Evolutionary conservation across 2,888 invertebrate species (phyloP).

Genomic region (Nycteola revayana): DNA sequence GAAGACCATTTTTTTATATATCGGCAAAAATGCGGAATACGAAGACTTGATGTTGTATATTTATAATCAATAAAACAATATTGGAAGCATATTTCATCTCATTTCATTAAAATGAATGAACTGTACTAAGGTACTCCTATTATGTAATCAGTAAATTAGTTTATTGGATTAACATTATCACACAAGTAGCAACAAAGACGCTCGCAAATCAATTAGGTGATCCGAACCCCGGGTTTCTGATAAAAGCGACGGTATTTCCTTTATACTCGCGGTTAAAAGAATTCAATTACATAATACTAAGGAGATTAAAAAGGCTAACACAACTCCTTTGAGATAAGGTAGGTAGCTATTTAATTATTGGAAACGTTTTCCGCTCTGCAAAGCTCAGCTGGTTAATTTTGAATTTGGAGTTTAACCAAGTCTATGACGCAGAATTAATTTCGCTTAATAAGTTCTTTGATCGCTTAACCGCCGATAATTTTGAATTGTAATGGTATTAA

Average conservation of each 20-base stretch:
- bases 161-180: conserved; percentile 40
- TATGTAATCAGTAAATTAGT: conserved; percentile 15
- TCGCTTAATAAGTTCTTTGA: conserved; percentile 36
- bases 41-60: no score
- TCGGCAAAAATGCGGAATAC: no score
- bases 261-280: conserved; percentile 73
- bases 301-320: conserved; percentile 74
- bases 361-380: conserved; percentile 44
- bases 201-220: conserved; percentile 66
- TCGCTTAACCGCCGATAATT: conserved; percentile 26
- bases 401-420: conserved; percentile 40
- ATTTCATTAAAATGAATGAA: no score
- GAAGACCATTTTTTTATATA: no score
- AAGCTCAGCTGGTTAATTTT: conserved; percentile 41
- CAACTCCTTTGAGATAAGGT: conserved; percentile 68
- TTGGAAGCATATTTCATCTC: no score
- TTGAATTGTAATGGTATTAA: conserved; percentile 10
- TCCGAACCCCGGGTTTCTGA: conserved; percentile 59
- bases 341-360: conserved; percentile 67
- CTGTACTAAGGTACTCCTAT: no score
- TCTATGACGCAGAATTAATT: conserved; percentile 40
- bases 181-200: conserved; percentile 52
- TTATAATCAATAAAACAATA: no score
- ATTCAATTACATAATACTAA: conserved; percentile 76
- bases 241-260: conserved; percentile 69